Percentiles rank a stretch among this genome's conserved stretches.
phyloP scores from a whole-genome alignment of 1,140 invertebrate species.

The Adoxophyes honmai region DNA sequence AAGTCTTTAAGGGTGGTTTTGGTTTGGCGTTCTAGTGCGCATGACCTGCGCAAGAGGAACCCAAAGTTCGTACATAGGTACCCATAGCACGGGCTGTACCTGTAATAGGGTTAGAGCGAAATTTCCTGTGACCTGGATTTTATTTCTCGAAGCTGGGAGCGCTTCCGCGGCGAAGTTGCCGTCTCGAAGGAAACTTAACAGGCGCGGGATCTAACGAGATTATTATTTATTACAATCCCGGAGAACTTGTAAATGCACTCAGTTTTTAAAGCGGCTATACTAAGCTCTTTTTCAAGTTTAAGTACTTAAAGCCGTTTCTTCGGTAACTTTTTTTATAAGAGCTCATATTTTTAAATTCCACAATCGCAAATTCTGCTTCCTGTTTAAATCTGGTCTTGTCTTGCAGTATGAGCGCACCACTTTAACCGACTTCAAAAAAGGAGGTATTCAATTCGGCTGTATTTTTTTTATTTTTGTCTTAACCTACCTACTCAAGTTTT shows the following conservation, averaged over 20 bases:
- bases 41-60: slow-evolving; percentile 61
- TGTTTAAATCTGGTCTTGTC: no score
- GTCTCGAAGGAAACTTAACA: slow-evolving; percentile 5
- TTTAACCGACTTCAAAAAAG: no score
- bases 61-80: slow-evolving; percentile 24
- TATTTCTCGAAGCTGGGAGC: slow-evolving; percentile 27
- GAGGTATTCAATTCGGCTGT: no score
- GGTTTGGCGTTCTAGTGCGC: slow-evolving; percentile 36
- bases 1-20: slow-evolving; percentile 41
- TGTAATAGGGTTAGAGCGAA: slow-evolving; percentile 36
- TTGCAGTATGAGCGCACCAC: no score
- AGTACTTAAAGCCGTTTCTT: no score
- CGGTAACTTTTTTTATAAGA: no score
- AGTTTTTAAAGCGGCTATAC: neutral
- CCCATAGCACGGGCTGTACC: slow-evolving; percentile 23
- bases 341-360: no score
- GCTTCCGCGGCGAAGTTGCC: slow-evolving; percentile 22
- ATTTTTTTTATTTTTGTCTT: no score
- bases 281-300: no score
- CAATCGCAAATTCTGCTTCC: no score
- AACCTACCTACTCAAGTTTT: no score
- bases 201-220: slow-evolving; percentile 5
- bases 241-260: neutral
- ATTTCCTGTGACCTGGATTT: slow-evolving; percentile 59
- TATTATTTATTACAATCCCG: slow-evolving; percentile 12